Percentiles rank a stretch among this genome's conserved stretches.
Evolutionary conservation across 2,113 vertebrate genomes (phyloP).

Genomic region (Notechis scutatus): DNA sequence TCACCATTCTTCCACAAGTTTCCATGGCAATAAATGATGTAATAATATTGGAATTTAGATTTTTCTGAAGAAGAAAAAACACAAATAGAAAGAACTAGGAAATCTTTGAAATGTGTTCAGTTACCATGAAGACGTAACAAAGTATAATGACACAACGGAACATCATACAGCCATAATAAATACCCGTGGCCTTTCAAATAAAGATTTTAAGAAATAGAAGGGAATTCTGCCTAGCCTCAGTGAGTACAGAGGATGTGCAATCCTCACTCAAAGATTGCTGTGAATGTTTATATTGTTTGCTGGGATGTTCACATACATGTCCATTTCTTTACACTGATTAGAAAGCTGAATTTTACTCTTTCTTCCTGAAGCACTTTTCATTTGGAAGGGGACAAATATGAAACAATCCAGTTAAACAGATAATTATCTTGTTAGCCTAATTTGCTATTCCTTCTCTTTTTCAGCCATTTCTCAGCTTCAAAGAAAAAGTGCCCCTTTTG

Average conservation of each 20-base stretch:
- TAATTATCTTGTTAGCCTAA: neutral
- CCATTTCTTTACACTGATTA: neutral
- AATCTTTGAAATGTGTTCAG: conserved; percentile 7
- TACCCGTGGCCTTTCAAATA: neutral
- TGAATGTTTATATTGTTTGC: neutral
- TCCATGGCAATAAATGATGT: conserved; percentile 15
- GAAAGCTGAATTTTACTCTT: neutral
- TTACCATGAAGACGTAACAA: conserved; percentile 12
- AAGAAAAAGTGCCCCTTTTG: neutral
- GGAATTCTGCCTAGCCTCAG: neutral
- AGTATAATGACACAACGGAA: conserved; percentile 17
- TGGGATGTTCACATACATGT: neutral
- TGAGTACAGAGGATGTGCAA: neutral
- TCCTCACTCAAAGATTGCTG: neutral
- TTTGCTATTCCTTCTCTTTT: neutral
- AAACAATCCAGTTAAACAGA: neutral
- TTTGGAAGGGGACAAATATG: neutral
- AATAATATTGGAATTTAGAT: conserved; percentile 4
- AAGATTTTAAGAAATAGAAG: neutral
- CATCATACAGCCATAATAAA: neutral
- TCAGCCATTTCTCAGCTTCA: neutral
- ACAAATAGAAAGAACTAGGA: conserved; percentile 15
- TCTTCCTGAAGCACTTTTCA: neutral
- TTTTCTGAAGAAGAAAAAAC: conserved; percentile 10
- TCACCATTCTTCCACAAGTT: conserved; percentile 7